phyloP scores from a whole-genome alignment of 2,797 vertebrate genomes.

The Sebastes vulpes region DNA sequence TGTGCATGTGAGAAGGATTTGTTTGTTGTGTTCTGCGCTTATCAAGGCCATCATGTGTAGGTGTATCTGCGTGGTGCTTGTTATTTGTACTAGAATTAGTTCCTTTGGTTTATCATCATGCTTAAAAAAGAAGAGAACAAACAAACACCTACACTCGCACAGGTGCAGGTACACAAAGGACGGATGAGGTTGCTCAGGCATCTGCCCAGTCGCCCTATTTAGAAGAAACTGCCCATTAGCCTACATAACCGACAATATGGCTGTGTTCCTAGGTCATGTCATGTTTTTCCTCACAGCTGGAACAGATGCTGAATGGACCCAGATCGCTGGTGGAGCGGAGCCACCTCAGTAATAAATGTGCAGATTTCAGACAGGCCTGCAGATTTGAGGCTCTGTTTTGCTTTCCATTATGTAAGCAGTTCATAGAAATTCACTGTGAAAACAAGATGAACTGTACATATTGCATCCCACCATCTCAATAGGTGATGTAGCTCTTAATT shows the following conservation, averaged over 20 bases:
- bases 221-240: slow-evolving; percentile 20
- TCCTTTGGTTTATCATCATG: not conserved
- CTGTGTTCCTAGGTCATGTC: slow-evolving; percentile 5
- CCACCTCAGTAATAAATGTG: slow-evolving; percentile 8
- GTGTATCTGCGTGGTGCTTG: not conserved
- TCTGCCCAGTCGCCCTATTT: slow-evolving; percentile 12
- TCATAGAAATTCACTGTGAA: not conserved
- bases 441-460: not conserved
- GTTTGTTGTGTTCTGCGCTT: not conserved
- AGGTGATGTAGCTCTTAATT: slow-evolving; percentile 15
- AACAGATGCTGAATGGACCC: slow-evolving; percentile 43
- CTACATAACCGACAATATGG: slow-evolving; percentile 17
- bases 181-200: slow-evolving; percentile 4
- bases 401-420: not conserved
- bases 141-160: slow-evolving; percentile 8
- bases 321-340: slow-evolving; percentile 21
- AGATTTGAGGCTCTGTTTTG: not conserved
- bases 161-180: slow-evolving; percentile 5
- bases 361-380: not conserved
- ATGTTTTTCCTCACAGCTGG: slow-evolving; percentile 10
- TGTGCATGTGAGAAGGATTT: not conserved
- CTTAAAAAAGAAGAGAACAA: not conserved
- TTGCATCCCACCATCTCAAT: not conserved
- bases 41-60: slow-evolving; percentile 15
- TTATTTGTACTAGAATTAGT: not conserved